Percentiles rank a stretch among this genome's conserved stretches.
Evolutionary conservation across 1,140 invertebrate species (phyloP).

Genomic region (Pteromalus puparum): DNA sequence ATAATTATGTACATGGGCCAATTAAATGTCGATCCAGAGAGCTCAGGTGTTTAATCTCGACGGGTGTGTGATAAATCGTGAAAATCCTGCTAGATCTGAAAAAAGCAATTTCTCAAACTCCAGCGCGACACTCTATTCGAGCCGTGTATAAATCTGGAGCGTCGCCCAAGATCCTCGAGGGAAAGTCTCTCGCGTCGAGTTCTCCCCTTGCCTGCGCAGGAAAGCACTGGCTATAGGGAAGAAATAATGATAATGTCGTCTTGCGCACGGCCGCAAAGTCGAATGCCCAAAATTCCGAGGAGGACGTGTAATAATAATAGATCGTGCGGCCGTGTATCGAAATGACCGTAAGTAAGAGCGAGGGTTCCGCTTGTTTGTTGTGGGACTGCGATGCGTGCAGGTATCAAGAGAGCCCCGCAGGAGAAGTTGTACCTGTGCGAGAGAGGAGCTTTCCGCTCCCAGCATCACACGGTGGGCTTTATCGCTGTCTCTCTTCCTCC

Average conservation of each 20-base stretch:
- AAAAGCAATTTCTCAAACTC: neutral
- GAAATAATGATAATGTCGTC: constrained; percentile 35
- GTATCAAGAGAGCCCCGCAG: constrained; percentile 18
- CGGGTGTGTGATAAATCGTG: neutral
- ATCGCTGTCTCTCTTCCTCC: neutral
- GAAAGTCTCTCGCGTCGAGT: neutral
- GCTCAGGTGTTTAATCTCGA: neutral
- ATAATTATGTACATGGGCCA: neutral
- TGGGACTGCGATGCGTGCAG: neutral
- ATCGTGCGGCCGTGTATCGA: neutral
- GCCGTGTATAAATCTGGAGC: constrained; percentile 26
- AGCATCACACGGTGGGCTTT: neutral
- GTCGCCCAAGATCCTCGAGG: neutral
- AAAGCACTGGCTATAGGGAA: neutral
- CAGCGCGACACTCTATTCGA: neutral
- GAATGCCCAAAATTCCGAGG: neutral
- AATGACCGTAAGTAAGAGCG: neutral
- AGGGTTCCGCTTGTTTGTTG: constrained; percentile 33
- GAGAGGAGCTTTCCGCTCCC: neutral
- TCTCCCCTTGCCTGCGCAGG: neutral
- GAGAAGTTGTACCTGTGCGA: constrained; percentile 16
- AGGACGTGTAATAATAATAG: constrained; percentile 35
- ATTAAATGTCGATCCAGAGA: too few relatives aligned
- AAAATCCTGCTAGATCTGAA: neutral
- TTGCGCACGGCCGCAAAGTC: neutral